These are phyloP conservation scores for Drosophila trapezifrons DNA, from an alignment of 1,140 invertebrate genomes.

Conservation along the genomic window DNA sequence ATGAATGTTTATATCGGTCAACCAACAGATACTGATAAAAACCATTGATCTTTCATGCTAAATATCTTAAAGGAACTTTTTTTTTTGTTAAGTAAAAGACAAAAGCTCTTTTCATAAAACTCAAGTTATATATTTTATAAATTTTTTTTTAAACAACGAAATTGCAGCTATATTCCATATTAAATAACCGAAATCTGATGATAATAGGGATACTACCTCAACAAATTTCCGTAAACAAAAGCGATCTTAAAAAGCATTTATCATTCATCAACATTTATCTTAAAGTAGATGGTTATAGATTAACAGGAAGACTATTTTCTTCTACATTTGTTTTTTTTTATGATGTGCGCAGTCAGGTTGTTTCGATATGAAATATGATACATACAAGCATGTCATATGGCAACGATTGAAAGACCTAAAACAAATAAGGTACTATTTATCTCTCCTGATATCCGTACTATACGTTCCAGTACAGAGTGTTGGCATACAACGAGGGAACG, in stretches of 20 bases:
- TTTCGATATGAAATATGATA: conserved; percentile 47
- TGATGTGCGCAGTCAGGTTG: conserved; percentile 29
- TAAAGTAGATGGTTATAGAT: conserved; percentile 11
- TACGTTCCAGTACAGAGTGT: conserved; percentile 87
- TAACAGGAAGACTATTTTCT: conserved; percentile 50
- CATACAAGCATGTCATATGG: conserved; percentile 47
- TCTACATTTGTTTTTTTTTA: conserved; percentile 1
- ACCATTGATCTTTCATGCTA: too few relatives aligned
- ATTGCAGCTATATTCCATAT: neutral
- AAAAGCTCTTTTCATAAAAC: neutral
- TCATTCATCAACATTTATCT: conserved; percentile 1
- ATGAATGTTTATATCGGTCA: too few relatives aligned
- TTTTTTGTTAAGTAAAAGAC: neutral
- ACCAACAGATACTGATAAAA: too few relatives aligned
- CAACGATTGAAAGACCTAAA: conserved; percentile 35
- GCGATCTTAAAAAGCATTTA: neutral
- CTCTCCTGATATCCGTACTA: neutral
- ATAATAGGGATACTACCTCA: neutral
- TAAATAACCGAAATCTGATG: neutral
- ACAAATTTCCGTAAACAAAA: neutral
- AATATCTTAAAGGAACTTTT: too few relatives aligned
- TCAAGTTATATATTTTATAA: neutral
- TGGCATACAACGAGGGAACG: conserved; percentile 90
- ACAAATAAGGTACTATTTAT: conserved; percentile 8
- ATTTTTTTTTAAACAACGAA: neutral